Conservation (phyloP, 2,113 vertebrate species). For the Crotalus viridis region DNA sequence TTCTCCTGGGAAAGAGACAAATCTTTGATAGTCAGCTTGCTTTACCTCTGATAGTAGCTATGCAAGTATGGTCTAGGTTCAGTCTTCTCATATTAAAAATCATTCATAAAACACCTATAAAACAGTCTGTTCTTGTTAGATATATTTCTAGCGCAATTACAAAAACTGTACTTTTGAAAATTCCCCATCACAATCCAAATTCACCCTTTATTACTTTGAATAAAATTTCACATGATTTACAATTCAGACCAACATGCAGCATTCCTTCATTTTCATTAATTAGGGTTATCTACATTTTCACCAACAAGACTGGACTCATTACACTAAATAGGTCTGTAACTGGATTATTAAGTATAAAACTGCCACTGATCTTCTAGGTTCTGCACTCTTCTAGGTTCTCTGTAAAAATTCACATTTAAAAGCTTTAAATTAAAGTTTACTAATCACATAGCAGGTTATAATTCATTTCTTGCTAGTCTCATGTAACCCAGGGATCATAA, state of each 20-base stretch:
- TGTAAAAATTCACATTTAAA: background rate
- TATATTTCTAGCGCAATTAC: background rate
- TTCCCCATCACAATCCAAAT: background rate
- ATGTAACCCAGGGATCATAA: background rate
- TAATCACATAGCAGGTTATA: background rate
- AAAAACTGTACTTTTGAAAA: background rate
- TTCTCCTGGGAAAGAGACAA: background rate
- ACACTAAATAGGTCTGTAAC: background rate
- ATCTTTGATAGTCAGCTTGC: background rate
- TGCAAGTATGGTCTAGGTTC: background rate
- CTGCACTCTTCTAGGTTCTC: background rate
- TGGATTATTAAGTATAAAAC: background rate
- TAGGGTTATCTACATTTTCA: background rate
- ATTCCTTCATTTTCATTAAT: constrained; percentile 5
- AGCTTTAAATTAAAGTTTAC: background rate
- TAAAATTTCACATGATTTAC: background rate
- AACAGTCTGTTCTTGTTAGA: background rate
- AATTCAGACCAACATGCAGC: background rate
- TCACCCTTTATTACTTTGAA: background rate
- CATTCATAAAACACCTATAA: background rate
- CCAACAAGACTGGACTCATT: background rate
- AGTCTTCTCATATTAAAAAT: background rate
- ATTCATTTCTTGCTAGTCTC: background rate
- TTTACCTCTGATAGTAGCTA: background rate
- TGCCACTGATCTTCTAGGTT: background rate